phyloP scores from a whole-genome alignment of 2,113 vertebrate genomes.

The Misgurnus anguillicaudatus region DNA sequence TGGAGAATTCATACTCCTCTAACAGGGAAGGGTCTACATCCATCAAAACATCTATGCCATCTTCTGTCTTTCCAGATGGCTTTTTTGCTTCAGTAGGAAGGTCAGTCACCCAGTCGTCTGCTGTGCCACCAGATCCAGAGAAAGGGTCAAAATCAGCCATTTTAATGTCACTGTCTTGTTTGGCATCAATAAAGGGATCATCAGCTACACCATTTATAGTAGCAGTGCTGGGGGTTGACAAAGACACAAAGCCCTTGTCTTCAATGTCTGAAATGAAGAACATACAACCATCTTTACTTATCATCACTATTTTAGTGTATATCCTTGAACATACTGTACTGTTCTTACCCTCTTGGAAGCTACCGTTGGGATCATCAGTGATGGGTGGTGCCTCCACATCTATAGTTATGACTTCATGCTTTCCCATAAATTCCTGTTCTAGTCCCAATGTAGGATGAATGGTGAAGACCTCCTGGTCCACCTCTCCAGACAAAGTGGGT shows the following conservation, averaged over 20 bases:
- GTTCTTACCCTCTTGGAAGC: constrained; percentile 59
- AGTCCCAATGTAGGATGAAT: constrained; percentile 44
- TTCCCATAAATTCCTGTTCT: constrained; percentile 30
- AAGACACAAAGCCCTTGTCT: constrained; percentile 59
- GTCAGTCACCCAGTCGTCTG: constrained; percentile 31
- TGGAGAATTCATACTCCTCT: constrained; percentile 55
- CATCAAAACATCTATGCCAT: constrained; percentile 19
- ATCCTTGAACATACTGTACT: not conserved
- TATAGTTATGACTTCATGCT: constrained; percentile 61
- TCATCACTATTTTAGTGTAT: not conserved
- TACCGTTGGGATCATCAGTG: constrained; percentile 5
- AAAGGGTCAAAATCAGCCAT: constrained; percentile 57
- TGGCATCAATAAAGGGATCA: constrained; percentile 17
- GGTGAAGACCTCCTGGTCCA: constrained; percentile 29
- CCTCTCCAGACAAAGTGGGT: constrained; percentile 36
- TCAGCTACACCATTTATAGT: constrained; percentile 41
- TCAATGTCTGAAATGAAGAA: constrained; percentile 58
- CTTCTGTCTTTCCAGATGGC: constrained; percentile 7
- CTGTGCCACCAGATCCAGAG: constrained; percentile 57
- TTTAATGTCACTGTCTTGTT: not conserved
- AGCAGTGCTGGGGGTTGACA: constrained; percentile 30
- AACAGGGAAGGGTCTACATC: constrained; percentile 18
- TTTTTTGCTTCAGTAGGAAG: constrained; percentile 17
- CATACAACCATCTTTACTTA: not conserved
- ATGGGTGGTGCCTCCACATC: constrained; percentile 59